These are phyloP conservation scores for Coelopa frigida DNA, from an alignment of 1,140 invertebrate genomes.

Conservation along the genomic window DNA sequence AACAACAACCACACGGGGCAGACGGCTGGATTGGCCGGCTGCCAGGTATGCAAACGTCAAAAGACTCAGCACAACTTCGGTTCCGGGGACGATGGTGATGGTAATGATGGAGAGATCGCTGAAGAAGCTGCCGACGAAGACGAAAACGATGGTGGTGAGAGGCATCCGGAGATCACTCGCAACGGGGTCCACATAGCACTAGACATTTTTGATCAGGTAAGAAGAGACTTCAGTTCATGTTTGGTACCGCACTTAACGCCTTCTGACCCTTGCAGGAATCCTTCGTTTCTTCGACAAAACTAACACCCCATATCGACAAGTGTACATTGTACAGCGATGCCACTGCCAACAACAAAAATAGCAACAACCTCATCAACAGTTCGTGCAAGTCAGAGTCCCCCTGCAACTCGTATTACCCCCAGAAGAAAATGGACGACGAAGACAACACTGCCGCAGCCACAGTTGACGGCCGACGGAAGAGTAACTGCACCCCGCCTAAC, in stretches of 20 bases:
- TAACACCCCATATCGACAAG: constrained; percentile 33
- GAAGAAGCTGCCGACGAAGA: constrained; percentile 7
- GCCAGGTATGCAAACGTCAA: constrained; percentile 42
- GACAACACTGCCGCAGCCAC: background rate
- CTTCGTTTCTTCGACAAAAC: constrained; percentile 23
- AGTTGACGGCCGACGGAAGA: no score
- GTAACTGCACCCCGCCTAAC: no score
- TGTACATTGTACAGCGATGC: constrained; percentile 20
- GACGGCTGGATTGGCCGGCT: constrained; percentile 5
- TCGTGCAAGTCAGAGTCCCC: no score
- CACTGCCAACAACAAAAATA: no score
- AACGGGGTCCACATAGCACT: no score
- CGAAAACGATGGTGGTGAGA: constrained; percentile 11
- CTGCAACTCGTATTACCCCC: constrained; percentile 11
- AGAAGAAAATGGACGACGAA: no score
- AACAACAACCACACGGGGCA: constrained; percentile 6
- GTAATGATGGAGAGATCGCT: background rate
- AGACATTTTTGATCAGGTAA: no score
- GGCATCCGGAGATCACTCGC: no score
- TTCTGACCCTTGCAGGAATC: constrained; percentile 13
- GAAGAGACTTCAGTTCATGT: no score
- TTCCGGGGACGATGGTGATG: constrained; percentile 1
- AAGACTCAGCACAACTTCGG: constrained; percentile 39
- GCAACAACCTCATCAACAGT: background rate
- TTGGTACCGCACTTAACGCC: no score